Percentiles rank a stretch among this genome's conserved stretches.
These are phyloP conservation scores for Sylvia borin DNA, from an alignment of 2,797 vertebrate genomes.

Conservation along the genomic window DNA sequence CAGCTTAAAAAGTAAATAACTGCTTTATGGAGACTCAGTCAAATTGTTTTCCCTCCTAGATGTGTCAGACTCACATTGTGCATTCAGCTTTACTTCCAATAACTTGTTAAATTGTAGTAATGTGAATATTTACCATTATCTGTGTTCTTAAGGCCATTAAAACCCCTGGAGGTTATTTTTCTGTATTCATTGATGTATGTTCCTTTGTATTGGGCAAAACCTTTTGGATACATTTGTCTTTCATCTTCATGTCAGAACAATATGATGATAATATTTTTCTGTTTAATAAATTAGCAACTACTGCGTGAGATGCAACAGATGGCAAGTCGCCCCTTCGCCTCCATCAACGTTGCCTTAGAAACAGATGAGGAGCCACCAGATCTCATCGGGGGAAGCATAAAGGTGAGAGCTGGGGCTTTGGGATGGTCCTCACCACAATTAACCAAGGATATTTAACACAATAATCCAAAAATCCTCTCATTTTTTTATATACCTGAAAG, in stretches of 20 bases:
- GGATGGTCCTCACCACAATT: background rate
- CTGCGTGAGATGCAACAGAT: slow-evolving; percentile 99
- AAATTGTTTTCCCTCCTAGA: background rate
- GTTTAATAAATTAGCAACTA: slow-evolving; percentile 87
- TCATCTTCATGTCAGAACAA: background rate
- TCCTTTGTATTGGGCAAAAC: background rate
- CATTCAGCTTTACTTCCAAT: background rate
- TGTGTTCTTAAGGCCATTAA: background rate
- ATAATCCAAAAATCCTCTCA: background rate
- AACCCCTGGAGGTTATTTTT: background rate
- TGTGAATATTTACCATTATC: background rate
- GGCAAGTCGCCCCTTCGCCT: slow-evolving; percentile 98
- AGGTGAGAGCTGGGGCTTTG: slow-evolving; percentile 83
- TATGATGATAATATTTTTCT: slow-evolving; percentile 32
- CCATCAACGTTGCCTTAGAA: slow-evolving; percentile 98
- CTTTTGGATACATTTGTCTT: background rate
- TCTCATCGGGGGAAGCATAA: slow-evolving; percentile 96
- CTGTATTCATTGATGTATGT: background rate
- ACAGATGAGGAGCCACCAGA: slow-evolving; percentile 97
- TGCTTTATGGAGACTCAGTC: background rate
- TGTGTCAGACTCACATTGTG: background rate
- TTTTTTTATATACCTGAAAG: background rate
- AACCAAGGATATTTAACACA: background rate
- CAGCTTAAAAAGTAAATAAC: background rate
- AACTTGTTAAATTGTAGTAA: background rate